Percentiles rank a stretch among this genome's conserved stretches.
These are phyloP conservation scores for Neoaliturus tenellus DNA, from an alignment of 2,888 invertebrate genomes.

Conservation along the genomic window DNA sequence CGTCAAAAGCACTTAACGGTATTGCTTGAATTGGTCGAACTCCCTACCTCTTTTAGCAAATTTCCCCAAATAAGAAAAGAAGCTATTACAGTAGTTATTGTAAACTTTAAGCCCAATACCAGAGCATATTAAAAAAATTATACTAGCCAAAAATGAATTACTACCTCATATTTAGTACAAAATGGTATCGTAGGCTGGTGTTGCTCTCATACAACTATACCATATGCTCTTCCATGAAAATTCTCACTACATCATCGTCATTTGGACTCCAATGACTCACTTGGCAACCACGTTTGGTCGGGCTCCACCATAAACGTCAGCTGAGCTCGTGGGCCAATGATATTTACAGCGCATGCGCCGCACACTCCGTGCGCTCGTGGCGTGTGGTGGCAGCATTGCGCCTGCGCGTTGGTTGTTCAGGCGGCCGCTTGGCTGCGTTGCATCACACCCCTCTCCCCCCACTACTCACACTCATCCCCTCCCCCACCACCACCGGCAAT, in stretches of 20 bases:
- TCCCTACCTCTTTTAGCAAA: too few species aligned
- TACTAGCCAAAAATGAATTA: too few species aligned
- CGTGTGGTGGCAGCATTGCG: not conserved
- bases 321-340: not conserved
- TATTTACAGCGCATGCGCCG: conserved; percentile 21
- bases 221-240: too few species aligned
- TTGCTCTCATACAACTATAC: too few species aligned
- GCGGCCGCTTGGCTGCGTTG: conserved; percentile 4
- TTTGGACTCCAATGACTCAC: not conserved
- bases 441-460: not conserved
- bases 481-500: not conserved
- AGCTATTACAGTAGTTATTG: too few species aligned
- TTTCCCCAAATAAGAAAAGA: too few species aligned
- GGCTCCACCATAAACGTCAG: not conserved
- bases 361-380: not conserved
- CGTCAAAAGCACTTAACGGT: too few species aligned
- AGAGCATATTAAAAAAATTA: too few species aligned
- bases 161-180: too few species aligned
- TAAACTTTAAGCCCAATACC: too few species aligned
- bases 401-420: not conserved
- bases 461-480: not conserved
- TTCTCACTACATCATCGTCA: not conserved
- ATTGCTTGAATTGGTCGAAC: too few species aligned
- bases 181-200: too few species aligned
- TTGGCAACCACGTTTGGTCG: not conserved